Percentiles rank a stretch among this genome's conserved stretches.
Conservation (phyloP, 2,888 invertebrate species). For the Tachina fera region DNA sequence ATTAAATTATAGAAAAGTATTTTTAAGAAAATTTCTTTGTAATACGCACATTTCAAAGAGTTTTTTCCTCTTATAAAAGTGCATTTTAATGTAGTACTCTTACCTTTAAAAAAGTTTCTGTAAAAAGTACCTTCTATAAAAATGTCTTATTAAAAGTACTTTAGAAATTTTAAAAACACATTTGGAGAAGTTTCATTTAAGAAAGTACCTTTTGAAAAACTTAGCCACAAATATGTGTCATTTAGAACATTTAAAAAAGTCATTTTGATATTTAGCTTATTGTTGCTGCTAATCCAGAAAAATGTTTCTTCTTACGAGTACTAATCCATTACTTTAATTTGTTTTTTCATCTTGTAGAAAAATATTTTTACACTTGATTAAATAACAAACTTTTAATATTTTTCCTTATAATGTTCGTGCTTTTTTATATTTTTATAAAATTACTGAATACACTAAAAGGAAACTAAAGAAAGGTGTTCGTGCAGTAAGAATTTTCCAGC, state of each 20-base stretch:
- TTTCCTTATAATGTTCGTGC: not conserved
- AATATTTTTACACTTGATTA: slow-evolving; percentile 49
- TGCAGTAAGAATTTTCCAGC: slow-evolving; percentile 21
- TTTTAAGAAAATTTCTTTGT: no score
- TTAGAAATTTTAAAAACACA: not conserved
- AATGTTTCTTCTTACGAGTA: not conserved
- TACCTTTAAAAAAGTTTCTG: not conserved
- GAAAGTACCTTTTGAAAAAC: not conserved
- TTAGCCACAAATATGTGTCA: no score
- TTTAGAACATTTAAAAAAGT: no score
- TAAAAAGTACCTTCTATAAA: not conserved
- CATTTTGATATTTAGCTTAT: no score
- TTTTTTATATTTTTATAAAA: not conserved
- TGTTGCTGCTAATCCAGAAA: no score
- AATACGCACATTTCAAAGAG: no score
- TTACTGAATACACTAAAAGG: not conserved
- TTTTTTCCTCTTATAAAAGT: no score
- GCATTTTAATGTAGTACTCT: not conserved
- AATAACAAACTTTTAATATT: not conserved
- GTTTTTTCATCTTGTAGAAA: not conserved
- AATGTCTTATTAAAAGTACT: not conserved
- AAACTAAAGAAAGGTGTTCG: slow-evolving; percentile 9
- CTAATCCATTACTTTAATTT: not conserved
- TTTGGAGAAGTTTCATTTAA: not conserved
- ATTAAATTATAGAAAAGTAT: no score